Percentiles rank a stretch among this genome's conserved stretches.
These are phyloP conservation scores for Priocnemis perturbator DNA, from an alignment of 2,888 invertebrate genomes.

Conservation along the genomic window DNA sequence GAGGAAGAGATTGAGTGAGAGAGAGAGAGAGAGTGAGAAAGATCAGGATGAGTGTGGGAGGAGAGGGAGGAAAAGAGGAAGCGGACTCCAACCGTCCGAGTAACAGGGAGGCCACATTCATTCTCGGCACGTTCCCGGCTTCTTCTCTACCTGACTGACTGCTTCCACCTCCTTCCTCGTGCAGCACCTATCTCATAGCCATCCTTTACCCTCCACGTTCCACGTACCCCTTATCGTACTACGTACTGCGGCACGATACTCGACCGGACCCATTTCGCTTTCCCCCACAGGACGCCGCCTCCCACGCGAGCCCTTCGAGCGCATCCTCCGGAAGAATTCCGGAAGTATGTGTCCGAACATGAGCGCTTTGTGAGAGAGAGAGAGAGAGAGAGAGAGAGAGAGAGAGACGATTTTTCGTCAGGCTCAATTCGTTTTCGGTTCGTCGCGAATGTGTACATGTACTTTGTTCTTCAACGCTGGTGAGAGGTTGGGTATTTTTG, in stretches of 20 bases:
- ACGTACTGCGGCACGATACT: slow-evolving; percentile 11
- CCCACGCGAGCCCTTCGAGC: slow-evolving; percentile 18
- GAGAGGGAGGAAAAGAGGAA: slow-evolving; percentile 39
- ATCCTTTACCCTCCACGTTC: slow-evolving; percentile 23
- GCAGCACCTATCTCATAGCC: slow-evolving; percentile 14
- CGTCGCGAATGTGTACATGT: too few relatives aligned
- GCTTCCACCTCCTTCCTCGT: slow-evolving; percentile 37
- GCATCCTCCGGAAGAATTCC: slow-evolving; percentile 7
- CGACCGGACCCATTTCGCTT: slow-evolving; percentile 28
- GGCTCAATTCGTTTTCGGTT: too few relatives aligned
- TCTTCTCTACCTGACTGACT: slow-evolving; percentile 64
- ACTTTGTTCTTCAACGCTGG: too few relatives aligned
- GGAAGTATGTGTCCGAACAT: neutral
- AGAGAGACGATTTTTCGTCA: neutral
- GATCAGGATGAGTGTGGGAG: slow-evolving; percentile 4
- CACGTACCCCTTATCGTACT: neutral
- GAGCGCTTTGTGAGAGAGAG: neutral
- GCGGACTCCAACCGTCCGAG: slow-evolving; percentile 57
- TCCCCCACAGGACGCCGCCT: slow-evolving; percentile 3
- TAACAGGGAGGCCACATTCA: slow-evolving; percentile 62
- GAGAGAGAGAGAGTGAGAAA: slow-evolving; percentile 3
- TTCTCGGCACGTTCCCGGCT: slow-evolving; percentile 68
- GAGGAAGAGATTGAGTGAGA: neutral
- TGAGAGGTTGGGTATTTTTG: too few relatives aligned
- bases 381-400: neutral